Evolutionary conservation across 2,113 vertebrate genomes (phyloP), one percentile per base, ranked within the genome.

Genomic region (Cheilinus undulatus): DNA sequence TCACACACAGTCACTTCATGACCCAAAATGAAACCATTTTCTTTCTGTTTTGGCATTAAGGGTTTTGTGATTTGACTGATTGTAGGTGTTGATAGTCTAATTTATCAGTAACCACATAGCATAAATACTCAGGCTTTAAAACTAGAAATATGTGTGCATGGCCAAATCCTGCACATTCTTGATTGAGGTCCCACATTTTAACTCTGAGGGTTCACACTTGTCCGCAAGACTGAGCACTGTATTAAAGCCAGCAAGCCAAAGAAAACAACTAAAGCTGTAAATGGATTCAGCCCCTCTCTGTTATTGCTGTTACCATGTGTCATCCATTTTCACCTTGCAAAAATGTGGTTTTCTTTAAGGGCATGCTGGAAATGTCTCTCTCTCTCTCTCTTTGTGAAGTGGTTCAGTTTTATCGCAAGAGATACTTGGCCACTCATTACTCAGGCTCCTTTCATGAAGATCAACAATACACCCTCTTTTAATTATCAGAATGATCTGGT

Each of bases 231-330:
- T 19, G 42, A 62, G 60, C 7, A 5, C 59, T 13, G 56, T 32
- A 58, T 53, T 57, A 68, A 60, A 28, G 10, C 42, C 60, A 19
- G 57, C 3, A 8, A 56, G 88, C 91, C 92, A 92, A 93, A 71
- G 74, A 91, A 91, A 92, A 89, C 88, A 89, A 49, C 51, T 15
- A 28, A 64, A 82, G 68, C 82, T 59, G 58, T 43, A 71, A 81
- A 83, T 70, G 78, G 76, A 82, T 75, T 86, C 66, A 69, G 70
- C 34, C 58, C 43, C 74, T 73, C 64, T 69, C 67, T 89, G 82
- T 76, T 84, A 48, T 70, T 75, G 50, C 63, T 59, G 69, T 89
- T 71, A 81, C 52, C 43, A 73, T 49, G 77, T 84, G 65, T 88
- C 86, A 83, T 79, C 82, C 54, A 60, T 77, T 74, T 75, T 60